These are phyloP conservation scores for Mizuhopecten yessoensis DNA, from an alignment of 1,140 invertebrate species.

Conservation along the genomic window DNA sequence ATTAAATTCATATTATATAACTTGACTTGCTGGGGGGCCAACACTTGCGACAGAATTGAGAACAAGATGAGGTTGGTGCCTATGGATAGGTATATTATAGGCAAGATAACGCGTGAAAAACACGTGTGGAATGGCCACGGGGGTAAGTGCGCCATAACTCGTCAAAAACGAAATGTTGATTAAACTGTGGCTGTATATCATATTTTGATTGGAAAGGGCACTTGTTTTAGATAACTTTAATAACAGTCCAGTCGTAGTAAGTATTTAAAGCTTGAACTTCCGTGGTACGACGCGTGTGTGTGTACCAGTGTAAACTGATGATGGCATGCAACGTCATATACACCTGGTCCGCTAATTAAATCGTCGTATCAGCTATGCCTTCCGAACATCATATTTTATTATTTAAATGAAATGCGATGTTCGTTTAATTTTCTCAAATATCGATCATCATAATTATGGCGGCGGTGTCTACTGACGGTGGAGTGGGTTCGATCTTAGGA, in stretches of 20 bases:
- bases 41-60: neutral
- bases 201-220: slow-evolving; percentile 33
- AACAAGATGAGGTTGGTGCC: slow-evolving; percentile 9
- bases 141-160: neutral
- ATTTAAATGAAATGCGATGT: no score
- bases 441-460: no score
- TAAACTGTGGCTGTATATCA: slow-evolving; percentile 15
- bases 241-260: slow-evolving; percentile 2
- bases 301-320: neutral
- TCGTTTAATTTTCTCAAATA: no score
- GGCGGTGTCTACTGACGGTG: no score
- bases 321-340: neutral
- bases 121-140: slow-evolving; percentile 23
- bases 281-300: neutral
- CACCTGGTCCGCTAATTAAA: neutral
- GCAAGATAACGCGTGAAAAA: neutral
- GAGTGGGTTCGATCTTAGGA: no score
- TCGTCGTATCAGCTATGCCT: neutral
- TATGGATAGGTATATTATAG: slow-evolving; percentile 25
- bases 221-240: neutral
- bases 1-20: slow-evolving; percentile 40
- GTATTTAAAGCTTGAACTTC: neutral
- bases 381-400: neutral
- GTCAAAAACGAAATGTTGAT: slow-evolving; percentile 28
- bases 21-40: slow-evolving; percentile 26